Evolutionary conservation across 2,888 invertebrate genomes (phyloP).

Genomic region (Cistogaster globosa): DNA sequence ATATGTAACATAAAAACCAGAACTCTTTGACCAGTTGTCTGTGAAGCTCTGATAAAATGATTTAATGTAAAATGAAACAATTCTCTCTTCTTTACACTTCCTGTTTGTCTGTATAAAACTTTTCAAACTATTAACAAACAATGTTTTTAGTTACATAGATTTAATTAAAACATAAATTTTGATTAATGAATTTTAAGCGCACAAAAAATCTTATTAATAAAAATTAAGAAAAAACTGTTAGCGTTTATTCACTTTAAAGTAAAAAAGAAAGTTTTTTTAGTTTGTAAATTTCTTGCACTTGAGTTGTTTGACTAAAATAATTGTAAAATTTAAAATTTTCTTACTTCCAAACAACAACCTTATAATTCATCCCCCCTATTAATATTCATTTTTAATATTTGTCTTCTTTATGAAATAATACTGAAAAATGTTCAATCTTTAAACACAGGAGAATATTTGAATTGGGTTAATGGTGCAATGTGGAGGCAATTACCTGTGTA

Average conservation of each 20-base stretch:
- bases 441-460: slow-evolving; percentile 38
- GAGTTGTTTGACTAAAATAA: too few species aligned
- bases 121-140: slow-evolving; percentile 3
- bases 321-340: too few species aligned
- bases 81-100: neutral
- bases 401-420: too few species aligned
- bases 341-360: too few species aligned
- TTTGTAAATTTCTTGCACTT: too few species aligned
- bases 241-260: too few species aligned
- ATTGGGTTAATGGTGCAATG: slow-evolving; percentile 54
- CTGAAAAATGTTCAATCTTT: neutral
- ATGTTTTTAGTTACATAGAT: neutral
- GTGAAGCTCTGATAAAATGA: slow-evolving; percentile 63
- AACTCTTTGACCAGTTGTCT: slow-evolving; percentile 55
- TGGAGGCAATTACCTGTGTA: neutral
- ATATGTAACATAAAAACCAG: neutral
- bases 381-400: too few species aligned
- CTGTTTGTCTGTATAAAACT: neutral
- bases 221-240: too few species aligned
- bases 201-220: too few species aligned
- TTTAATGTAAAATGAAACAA: slow-evolving; percentile 54
- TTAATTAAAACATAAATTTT: slow-evolving; percentile 3
- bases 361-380: too few species aligned
- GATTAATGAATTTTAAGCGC: neutral
- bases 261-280: too few species aligned